phyloP scores from a whole-genome alignment of 2,888 invertebrate species.

The Protula sp. region DNA sequence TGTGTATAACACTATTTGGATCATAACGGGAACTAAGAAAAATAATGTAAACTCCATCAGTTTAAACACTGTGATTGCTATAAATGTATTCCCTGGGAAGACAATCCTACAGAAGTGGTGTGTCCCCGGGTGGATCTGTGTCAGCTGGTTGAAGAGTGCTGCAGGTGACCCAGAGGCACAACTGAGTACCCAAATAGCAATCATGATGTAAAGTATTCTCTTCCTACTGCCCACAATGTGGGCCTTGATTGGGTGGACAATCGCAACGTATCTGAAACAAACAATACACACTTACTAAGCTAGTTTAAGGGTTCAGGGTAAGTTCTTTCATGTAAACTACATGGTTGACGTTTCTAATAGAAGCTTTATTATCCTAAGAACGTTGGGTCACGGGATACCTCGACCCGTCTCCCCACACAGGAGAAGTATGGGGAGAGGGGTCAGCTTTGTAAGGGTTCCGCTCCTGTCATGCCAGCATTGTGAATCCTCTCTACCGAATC shows the following conservation, averaged over 20 bases:
- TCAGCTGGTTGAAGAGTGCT: constrained; percentile 42
- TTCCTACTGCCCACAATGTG: constrained; percentile 51
- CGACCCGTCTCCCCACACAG: too few relatives aligned
- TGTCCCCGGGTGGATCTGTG: constrained; percentile 14
- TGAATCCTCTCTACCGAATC: too few relatives aligned
- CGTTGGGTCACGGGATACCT: too few relatives aligned
- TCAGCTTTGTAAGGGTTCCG: too few relatives aligned
- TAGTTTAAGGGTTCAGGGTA: too few relatives aligned
- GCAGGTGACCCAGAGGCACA: constrained; percentile 47
- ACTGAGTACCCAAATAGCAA: constrained; percentile 48
- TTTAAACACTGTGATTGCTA: constrained; percentile 29
- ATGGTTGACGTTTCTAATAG: too few relatives aligned
- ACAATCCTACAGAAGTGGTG: constrained; percentile 39
- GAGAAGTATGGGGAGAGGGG: too few relatives aligned
- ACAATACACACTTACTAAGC: neutral
- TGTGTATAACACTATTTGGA: constrained; percentile 44
- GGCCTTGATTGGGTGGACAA: constrained; percentile 52
- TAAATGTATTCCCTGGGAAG: constrained; percentile 25
- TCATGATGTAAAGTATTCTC: constrained; percentile 43
- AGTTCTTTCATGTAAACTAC: too few relatives aligned
- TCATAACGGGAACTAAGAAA: constrained; percentile 48
- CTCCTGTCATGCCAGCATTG: too few relatives aligned
- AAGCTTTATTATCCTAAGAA: too few relatives aligned
- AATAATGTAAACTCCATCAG: constrained; percentile 47
- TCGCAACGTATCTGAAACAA: constrained; percentile 50